Conservation (phyloP, 2,113 vertebrate genomes). For the Romanogobio albipinnatus region DNA sequence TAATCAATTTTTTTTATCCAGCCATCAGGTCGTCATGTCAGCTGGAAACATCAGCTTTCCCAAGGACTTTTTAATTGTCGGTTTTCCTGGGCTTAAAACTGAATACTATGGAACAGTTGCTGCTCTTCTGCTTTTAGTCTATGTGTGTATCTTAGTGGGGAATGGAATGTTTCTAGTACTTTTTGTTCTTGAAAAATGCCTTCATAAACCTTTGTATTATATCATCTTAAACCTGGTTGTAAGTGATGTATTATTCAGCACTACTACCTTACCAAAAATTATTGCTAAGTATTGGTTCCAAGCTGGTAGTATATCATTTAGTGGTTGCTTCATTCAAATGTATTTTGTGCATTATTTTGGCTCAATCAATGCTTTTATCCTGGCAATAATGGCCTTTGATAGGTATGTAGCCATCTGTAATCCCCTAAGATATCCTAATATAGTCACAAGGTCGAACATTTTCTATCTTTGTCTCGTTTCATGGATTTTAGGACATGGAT, state of each 20-base stretch:
- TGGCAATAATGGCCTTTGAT: conserved; percentile 71
- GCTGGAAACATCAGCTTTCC: conserved; percentile 58
- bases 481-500: conserved; percentile 47
- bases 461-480: conserved; percentile 52
- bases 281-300: conserved; percentile 60
- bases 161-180: conserved; percentile 51
- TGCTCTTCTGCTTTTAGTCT: conserved; percentile 54
- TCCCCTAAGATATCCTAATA: conserved; percentile 60
- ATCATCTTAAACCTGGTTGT: conserved; percentile 57
- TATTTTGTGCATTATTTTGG: conserved; percentile 64
- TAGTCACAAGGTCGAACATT: conserved; percentile 62
- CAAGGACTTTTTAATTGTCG: conserved; percentile 59
- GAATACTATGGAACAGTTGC: conserved; percentile 49
- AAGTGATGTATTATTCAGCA: conserved; percentile 61
- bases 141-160: conserved; percentile 52
- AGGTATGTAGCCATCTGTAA: conserved; percentile 69
- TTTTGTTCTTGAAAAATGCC: conserved; percentile 45
- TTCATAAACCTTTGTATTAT: conserved; percentile 63
- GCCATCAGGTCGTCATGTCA: conserved; percentile 57
- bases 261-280: conserved; percentile 61
- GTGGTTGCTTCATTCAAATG: conserved; percentile 62
- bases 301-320: conserved; percentile 52
- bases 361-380: conserved; percentile 56
- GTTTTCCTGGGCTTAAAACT: conserved; percentile 60
- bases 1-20: background rate